Evolutionary conservation across 2,888 invertebrate genomes (phyloP), one percentile per base, ranked within the genome.

Genomic region (Caenorhabditis doughertyi): DNA sequence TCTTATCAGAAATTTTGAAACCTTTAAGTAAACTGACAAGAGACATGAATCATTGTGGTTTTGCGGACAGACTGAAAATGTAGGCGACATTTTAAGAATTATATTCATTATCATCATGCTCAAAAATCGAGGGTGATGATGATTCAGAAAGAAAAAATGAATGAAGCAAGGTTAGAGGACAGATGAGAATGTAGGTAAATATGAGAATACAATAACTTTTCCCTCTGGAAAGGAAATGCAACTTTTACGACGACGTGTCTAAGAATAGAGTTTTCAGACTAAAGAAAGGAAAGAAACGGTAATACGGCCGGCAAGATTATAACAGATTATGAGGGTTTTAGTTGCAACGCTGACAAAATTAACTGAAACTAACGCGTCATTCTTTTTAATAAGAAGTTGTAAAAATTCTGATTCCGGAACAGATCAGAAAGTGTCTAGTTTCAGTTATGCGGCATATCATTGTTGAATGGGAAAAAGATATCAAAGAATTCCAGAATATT

Each of bases 91-190:
- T 64, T 47, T 49, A 35, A 42, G 42, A 67, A 74, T 58, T 58
- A 74, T 74, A 53, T 65, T 74, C 65, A 65, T 74, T 53, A 74
- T 74, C 55, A 74, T 74, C 73, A 35, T 39, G 39, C 39, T 39
- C 39, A 8, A 39, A 35, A 55, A 47, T 56, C 53, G 49, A 55
- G n/a, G 64, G 51, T 73, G 73, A 55, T 23, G 64, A 60, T 73
- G 73, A 73, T 73, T 73, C 62, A 64, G 73, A 55, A 29, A 51
- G 27, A 29, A 32, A 39, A 58, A 39, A 35, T 51, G 51, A 49
- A 29, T 27, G 62, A 32, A 21, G 32, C 9, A 9, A 39, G 5
- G 39, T 39, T 39, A 39, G 51, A 11, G 60, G 49, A 18, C 25
- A 27, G 25, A 25, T 25, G 18, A 27, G 53, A 32, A 58, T 47